Evolutionary conservation across 2,797 vertebrate genomes (phyloP), one percentile per base, ranked within the genome.

Genomic region (Sarcophilus harrisii): DNA sequence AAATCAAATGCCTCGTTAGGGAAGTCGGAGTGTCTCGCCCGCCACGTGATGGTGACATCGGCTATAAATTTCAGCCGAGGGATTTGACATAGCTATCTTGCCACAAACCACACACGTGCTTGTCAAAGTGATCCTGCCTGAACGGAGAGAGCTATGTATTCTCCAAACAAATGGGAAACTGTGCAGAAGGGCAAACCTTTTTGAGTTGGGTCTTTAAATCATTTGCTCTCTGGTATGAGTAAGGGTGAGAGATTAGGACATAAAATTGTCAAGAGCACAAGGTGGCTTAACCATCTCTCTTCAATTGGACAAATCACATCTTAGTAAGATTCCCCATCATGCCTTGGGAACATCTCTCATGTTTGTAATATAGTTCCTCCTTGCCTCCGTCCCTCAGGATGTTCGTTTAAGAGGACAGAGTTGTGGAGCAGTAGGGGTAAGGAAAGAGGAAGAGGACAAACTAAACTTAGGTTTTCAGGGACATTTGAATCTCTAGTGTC

Each of bases 301-400:
- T 90, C 97, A 93, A 92, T 5, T 96, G 95, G 97, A 96, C 94
- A 27, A 62, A 28, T 87, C 21, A 90, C 94, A 91, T 96, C 95
- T 98, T 96, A 95, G 93, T 97, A 97, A 96, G 96, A 96, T 94
- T 95, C 55, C 66, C 94, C 92, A 93, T 92, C 92, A 95, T 94
- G 89, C 92, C 94, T 94, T 94, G 81, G 66, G 96, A 94, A 57
- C 92, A 59, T 91, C 91, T 38, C 27, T 96, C 87, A 96, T 58
- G 32, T 93, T 92, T 95, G 91, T 57, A 92, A 27, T n/a, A 18
- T 93, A 90, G 52, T 49, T 24, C 52, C 52, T 52, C 52, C 6
- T 5, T 52, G 52, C 52, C 52, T 52, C 52, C 55, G 55, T 66
- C n/a, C 81, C 49, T 21, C 49, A 38, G 21, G 54, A 91, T 57